Evolutionary conservation across 2,113 vertebrate species (phyloP).

Genomic region (Sapajus apella): DNA sequence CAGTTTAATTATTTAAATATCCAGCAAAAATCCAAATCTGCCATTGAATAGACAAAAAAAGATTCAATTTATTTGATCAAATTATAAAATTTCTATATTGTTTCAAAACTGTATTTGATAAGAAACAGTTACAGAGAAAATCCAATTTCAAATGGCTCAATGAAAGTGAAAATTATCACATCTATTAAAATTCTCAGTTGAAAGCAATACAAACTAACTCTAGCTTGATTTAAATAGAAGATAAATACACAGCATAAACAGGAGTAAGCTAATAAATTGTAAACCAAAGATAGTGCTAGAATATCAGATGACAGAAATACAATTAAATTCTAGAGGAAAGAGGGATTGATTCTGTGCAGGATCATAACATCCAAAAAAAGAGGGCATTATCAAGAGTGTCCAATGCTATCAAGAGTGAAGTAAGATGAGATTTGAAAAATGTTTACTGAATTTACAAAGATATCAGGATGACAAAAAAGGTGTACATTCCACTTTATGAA

Average conservation of each 20-base stretch:
- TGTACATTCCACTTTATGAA: background rate
- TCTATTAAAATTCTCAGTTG: background rate
- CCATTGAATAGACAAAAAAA: background rate
- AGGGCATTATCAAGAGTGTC: background rate
- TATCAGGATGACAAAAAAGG: too few species aligned
- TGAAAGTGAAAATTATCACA: background rate
- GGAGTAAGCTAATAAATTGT: background rate
- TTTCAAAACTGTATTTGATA: background rate
- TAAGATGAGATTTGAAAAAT: background rate
- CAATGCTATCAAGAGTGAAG: background rate
- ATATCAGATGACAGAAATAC: background rate
- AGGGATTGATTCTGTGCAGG: background rate
- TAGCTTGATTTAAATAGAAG: background rate
- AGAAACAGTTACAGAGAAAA: background rate
- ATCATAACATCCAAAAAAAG: background rate
- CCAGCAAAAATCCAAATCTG: background rate
- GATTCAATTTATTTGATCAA: background rate
- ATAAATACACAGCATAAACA: background rate
- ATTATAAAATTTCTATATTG: constrained; percentile 9
- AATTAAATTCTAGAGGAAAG: background rate
- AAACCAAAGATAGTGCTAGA: background rate
- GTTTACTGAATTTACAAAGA: background rate
- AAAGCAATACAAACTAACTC: constrained; percentile 3
- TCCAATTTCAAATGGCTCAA: background rate
- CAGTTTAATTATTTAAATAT: background rate